Evolutionary conservation across 2,888 invertebrate genomes (phyloP), one percentile per base, ranked within the genome.

Genomic region (Andrena trimmerana): DNA sequence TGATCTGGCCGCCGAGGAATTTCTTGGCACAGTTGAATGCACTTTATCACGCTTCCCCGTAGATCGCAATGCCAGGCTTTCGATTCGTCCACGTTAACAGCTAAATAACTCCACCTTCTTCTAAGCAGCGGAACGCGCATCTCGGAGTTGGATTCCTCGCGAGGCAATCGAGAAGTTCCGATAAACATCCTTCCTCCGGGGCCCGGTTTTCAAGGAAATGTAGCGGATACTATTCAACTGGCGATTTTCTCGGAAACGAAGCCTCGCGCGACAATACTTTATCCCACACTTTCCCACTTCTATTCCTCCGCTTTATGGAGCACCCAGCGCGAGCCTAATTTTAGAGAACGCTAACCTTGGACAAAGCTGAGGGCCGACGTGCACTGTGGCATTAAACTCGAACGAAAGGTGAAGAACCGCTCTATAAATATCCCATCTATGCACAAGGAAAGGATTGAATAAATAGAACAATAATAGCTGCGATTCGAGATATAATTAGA

Each of bases 401-500:
- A 57, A n/a, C 62, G 20, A 36, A 63, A 71, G 65, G 77, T 65
- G 48, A 77, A 77, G 65, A 65, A 72, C 63, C 77, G 33, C 24
- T 57, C 24, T 77, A 65, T 72, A 65, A 77, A 71, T 72, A 72
- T 0, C n/a, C 13, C 27, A 65, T 72, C 54, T 48, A 72, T 59
- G 33, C 20, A 62, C 2, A 20, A 62, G 16, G 13, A 27, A 13
- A 29, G 36, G 36, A n/a, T 48, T 24, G 54, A 70, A 69, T 62
- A 52, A 29, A 77, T 50, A 59, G 29, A 42, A 71, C 57, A 57
- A 77, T 70, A 77, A 71, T 42, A 70, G 52, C 57, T n/a, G 42
- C 42, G 71, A 10, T 36, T n/a, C 42, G 42, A 63, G 57, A n/a
- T 77, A 77, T 48, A 62, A 42, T 54, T 63, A 63, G n/a, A 70